phyloP scores from a whole-genome alignment of 2,113 vertebrate genomes.

The Cricetomys ansorgei region DNA sequence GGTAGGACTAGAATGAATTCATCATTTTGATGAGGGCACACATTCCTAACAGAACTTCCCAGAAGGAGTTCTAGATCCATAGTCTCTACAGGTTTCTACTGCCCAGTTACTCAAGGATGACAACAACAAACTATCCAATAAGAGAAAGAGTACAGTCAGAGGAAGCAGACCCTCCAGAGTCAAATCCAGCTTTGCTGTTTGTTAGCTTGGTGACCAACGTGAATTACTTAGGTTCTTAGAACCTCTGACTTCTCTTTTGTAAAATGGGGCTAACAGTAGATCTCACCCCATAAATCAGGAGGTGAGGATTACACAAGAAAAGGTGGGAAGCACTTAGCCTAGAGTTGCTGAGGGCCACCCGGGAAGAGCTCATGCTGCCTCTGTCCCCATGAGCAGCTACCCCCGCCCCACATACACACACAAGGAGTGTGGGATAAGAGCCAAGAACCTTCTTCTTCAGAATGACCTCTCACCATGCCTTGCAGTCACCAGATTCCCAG shows the following conservation, averaged over 20 bases:
- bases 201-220: not conserved
- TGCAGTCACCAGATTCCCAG: conserved; percentile 14
- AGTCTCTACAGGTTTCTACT: not conserved
- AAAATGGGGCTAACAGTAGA: not conserved
- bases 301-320: not conserved
- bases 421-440: not conserved
- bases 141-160: not conserved
- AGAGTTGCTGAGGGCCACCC: not conserved
- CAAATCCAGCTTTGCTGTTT: not conserved
- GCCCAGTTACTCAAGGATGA: not conserved
- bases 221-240: not conserved
- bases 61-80: not conserved
- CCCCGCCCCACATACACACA: too few relatives aligned
- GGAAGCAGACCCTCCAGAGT: not conserved
- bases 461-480: not conserved
- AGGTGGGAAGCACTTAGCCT: not conserved
- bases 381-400: not conserved
- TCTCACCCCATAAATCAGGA: not conserved
- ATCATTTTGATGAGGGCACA: not conserved
- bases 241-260: not conserved
- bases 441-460: not conserved
- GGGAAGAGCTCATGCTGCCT: not conserved
- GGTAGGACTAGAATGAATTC: not conserved
- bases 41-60: not conserved
- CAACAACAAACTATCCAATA: not conserved